These are phyloP conservation scores for Dugesia japonica DNA, from an alignment of 2,888 invertebrate genomes.

Conservation along the genomic window DNA sequence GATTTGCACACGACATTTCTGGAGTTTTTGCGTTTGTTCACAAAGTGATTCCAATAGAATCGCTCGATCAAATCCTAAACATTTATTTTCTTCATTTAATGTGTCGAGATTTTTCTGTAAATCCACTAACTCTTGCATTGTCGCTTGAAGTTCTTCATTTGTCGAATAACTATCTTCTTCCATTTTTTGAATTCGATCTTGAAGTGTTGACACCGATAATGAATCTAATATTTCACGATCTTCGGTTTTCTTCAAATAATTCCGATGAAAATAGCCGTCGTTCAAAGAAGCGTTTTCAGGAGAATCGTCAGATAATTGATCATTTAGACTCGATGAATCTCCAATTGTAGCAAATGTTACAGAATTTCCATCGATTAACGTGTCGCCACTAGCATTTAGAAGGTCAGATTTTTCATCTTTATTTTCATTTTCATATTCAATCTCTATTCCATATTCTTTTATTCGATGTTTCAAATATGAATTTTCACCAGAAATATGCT, in stretches of 20 bases:
- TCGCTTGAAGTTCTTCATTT: constrained; percentile 78
- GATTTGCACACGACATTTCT: constrained; percentile 67
- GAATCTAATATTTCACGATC: not conserved
- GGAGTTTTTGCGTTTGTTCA: constrained; percentile 74
- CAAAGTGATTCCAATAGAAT: constrained; percentile 74
- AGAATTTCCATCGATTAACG: not conserved
- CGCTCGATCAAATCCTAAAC: constrained; percentile 70
- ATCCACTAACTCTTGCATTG: constrained; percentile 74
- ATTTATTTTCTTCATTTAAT: constrained; percentile 69
- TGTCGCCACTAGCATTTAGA: constrained; percentile 9
- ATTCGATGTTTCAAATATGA: constrained; percentile 3
- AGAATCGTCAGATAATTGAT: constrained; percentile 10
- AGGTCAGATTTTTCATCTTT: not conserved
- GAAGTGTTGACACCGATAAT: constrained; percentile 26
- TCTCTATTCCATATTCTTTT: not conserved
- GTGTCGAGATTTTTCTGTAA: constrained; percentile 70
- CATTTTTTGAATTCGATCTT: constrained; percentile 33
- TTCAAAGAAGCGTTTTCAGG: not conserved
- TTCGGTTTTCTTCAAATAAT: not conserved
- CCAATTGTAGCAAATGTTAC: not conserved
- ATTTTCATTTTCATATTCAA: not conserved
- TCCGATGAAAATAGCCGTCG: not conserved
- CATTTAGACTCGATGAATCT: constrained; percentile 8
- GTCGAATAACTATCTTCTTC: constrained; percentile 53
- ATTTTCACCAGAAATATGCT: constrained; percentile 21